These are phyloP conservation scores for Oscarella lobularis DNA, from an alignment of 37 sponge, comb jelly and placozoan genomes.

Conservation along the genomic window DNA sequence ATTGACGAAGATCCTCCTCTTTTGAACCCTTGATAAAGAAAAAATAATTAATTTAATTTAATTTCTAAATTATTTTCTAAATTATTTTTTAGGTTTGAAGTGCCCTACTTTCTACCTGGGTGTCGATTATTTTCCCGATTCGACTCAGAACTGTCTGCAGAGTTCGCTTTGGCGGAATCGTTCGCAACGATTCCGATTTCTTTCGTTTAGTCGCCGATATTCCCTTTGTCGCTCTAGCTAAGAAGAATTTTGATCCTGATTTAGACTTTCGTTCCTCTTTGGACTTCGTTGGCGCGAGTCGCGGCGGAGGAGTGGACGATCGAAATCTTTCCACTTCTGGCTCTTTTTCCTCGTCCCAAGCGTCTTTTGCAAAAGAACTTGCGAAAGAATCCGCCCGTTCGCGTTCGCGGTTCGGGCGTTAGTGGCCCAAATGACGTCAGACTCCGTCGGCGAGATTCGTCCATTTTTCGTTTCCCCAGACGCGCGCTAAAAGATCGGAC, in stretches of 20 bases:
- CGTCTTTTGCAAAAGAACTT: neutral
- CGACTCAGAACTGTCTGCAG: neutral
- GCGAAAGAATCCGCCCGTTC: neutral
- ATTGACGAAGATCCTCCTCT: conserved; percentile 20
- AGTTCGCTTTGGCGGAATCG: neutral
- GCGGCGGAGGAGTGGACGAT: no score
- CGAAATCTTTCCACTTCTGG: neutral
- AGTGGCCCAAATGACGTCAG: neutral
- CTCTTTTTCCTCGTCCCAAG: neutral
- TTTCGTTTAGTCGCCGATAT: neutral
- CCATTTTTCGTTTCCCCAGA: no score
- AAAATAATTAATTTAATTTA: neutral
- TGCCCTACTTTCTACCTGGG: neutral
- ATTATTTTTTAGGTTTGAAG: neutral
- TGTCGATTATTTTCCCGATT: neutral
- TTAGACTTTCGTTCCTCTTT: neutral
- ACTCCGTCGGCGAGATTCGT: no score
- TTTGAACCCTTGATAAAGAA: neutral
- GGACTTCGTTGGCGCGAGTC: neutral
- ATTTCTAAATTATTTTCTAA: neutral
- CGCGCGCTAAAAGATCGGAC: no score
- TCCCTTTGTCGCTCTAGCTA: no score
- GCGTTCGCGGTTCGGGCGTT: neutral
- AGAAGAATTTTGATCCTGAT: neutral
- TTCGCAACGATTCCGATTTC: neutral